Evolutionary conservation across 1,140 invertebrate species (phyloP), one percentile per base, ranked within the genome.

Genomic region (Watersipora subatra): DNA sequence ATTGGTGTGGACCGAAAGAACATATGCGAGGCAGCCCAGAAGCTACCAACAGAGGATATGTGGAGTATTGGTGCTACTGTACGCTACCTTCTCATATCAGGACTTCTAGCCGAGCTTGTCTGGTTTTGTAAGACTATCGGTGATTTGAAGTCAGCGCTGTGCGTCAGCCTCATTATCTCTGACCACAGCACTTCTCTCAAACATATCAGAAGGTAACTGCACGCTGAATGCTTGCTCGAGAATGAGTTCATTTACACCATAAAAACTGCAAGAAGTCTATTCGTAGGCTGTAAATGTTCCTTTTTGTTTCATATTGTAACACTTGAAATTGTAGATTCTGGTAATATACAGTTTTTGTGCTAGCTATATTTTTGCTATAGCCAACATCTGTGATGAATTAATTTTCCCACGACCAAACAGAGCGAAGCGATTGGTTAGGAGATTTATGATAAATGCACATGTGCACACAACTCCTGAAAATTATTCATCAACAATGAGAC

Each of bases 121-220:
- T 80, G 74, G 74, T 77, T 80, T 70, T 73, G 76, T 19, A 69
- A 76, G 55, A 68, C 67, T 7, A 73, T 80, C 69, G 78, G 78
- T 19, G 77, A 80, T 68, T 79, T 76, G 77, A 79, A 79, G 64
- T 71, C 76, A 19, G 75, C 72, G 20, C 75, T 76, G 58, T 58
- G 34, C n/a, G 34, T 46, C 34, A 46, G 65, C 20, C 62, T 68
- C 15, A 57, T 59, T 58, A 19, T 55, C 17, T 64, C 28, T 22
- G 62, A 63, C n/a, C 34, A 46, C 34, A 7, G n/a, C n/a, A 46
- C 7, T 12, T 46, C 34, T 46, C 34, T 46, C 34, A 46, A 46
- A 46, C 34, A 46, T 46, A n/a, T 46, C n/a, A 46, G 20, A 46
- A 46, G 25, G 12, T 27, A 30, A 22, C 25, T 62, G 1, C 12